Evolutionary conservation across 1,140 invertebrate genomes (phyloP), one percentile per base, ranked within the genome.

Genomic region (Drosophila burlai): DNA sequence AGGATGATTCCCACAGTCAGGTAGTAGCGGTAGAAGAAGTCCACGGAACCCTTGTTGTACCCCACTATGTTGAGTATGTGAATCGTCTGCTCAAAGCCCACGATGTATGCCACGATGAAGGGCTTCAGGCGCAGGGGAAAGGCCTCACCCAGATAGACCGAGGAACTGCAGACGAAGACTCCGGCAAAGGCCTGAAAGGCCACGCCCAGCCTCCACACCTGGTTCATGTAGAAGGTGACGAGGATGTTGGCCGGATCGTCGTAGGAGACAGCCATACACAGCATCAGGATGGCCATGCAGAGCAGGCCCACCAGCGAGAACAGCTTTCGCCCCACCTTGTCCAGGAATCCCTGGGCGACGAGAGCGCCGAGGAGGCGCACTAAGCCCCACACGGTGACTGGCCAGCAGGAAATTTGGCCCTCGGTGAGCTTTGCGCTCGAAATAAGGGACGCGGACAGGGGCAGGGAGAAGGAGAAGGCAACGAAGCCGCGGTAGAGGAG

Each of bases 111-210:
- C 16, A 91, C 69, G 0, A 80, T 50, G 13, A 73, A 79, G 16
- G 89, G 74, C 24, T 91, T 91, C 0, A 77, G 11, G 1, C 65
- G 65, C 62, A 91, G 61, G 29, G 84, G 89, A 10, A 91, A 91
- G 4, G 89, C 89, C 24, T 91, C 89, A 6, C 89, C 82, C 38
- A 91, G 16, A 46, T 81, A 91, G 2, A 76, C 74, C 3, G 84
- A 68, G 4, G 81, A 79, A 38, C 71, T 52, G 50, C 50, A 34
- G 29, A 36, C 50, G 1, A 52, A 52, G 29, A 89, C 52, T 10
- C 89, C 89, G 3, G 87, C 74, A 45, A 91, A 91, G 29, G 81
- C 78, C 43, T 91, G 87, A 36, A 83, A 59, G 2, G 58, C 71
- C 42, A 91, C 50, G 11, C 69, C 61, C 1, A 91, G 64, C 7